A percentile compares a stretch with the other conserved stretches of the same genome.
phyloP scores from a whole-genome alignment of 2,888 invertebrate species.

The Andrena bucephala region DNA sequence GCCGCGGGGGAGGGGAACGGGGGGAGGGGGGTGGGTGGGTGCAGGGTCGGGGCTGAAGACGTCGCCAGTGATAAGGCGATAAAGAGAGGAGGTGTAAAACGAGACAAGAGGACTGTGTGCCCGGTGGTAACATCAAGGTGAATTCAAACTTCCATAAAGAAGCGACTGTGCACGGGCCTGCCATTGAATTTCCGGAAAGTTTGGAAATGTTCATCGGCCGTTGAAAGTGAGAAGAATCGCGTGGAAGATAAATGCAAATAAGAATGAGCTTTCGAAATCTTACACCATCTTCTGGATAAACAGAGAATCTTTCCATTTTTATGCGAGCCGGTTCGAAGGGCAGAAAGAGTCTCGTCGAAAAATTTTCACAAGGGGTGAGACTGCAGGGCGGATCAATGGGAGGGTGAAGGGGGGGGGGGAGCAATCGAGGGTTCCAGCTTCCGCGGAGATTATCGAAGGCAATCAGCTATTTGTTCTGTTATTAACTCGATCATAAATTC shows the following conservation, averaged over 20 bases:
- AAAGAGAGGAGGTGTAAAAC: conserved; percentile 74
- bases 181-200: conserved; percentile 69
- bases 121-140: conserved; percentile 62
- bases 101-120: conserved; percentile 69
- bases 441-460: conserved; percentile 44
- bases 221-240: conserved; percentile 8
- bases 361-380: conserved; percentile 5
- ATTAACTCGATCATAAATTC: conserved; percentile 71
- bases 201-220: conserved; percentile 64
- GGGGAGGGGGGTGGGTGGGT: not conserved
- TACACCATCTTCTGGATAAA: too few species aligned
- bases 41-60: conserved; percentile 63
- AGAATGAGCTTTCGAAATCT: too few species aligned
- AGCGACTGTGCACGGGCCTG: conserved; percentile 44
- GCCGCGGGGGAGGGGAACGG: conserved; percentile 17
- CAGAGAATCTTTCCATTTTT: too few species aligned
- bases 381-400: conserved; percentile 13
- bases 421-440: conserved; percentile 25
- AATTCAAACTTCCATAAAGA: conserved; percentile 66
- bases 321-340: not conserved
- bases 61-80: conserved; percentile 77
- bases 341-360: conserved; percentile 9
- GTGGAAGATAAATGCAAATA: not conserved
- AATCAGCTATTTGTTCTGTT: conserved; percentile 65
- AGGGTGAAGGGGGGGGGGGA: conserved; percentile 6